phyloP scores from a whole-genome alignment of 1,140 invertebrate species.

The Lucilia sericata region DNA sequence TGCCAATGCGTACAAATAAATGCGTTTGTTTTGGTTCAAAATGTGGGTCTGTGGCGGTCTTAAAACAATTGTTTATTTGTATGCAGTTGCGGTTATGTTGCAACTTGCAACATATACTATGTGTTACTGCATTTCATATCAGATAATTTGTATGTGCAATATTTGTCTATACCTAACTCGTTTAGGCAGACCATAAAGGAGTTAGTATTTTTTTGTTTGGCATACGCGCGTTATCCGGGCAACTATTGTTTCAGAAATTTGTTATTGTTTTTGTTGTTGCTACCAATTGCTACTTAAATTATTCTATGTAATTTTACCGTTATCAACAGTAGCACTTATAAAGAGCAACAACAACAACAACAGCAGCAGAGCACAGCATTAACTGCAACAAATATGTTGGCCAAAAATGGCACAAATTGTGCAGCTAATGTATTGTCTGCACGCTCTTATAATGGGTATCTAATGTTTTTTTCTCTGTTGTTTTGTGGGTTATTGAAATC shows the following conservation, averaged over 20 bases:
- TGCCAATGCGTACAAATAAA: constrained; percentile 3
- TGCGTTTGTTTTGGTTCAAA: background rate
- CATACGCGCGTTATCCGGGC: background rate
- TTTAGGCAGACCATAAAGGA: background rate
- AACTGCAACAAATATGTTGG: background rate
- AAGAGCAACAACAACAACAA: background rate
- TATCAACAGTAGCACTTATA: constrained; percentile 31
- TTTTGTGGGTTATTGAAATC: background rate
- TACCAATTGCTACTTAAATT: constrained; percentile 8
- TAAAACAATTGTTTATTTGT: too few species aligned
- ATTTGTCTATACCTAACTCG: background rate
- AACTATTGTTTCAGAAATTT: background rate
- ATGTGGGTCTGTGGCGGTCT: background rate
- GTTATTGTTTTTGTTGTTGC: background rate
- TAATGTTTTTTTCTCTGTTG: too few species aligned
- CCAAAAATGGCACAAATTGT: constrained; percentile 39
- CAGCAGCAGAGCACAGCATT: background rate
- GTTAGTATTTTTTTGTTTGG: background rate
- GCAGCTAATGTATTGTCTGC: constrained; percentile 4
- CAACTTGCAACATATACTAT: background rate
- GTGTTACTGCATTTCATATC: background rate
- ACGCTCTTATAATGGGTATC: too few species aligned
- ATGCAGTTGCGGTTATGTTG: too few species aligned
- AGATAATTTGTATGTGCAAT: background rate
- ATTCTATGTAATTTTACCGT: constrained; percentile 23